Base-by-base conservation (phyloP, 2,888 invertebrate species). In the Drosophila merina region DNA sequence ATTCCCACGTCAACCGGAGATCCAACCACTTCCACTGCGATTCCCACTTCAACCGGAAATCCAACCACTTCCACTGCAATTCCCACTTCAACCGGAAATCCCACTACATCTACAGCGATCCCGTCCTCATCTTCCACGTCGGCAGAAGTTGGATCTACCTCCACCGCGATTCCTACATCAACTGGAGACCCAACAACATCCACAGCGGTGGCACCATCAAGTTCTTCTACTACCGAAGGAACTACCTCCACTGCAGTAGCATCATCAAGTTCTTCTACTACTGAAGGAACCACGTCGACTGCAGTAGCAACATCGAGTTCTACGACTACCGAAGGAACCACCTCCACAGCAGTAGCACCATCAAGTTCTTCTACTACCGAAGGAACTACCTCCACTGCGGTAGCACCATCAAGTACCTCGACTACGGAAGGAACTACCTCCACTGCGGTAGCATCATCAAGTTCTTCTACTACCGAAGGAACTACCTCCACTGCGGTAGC, bases 231-330 rank as follows among this genome's bases (percentile, higher is more conserved):
- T 1, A 14, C 14, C 1, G 14, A 31, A 6, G 28, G 5, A n/a
- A 14, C 52, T 1, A 59, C 66, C 0, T 58, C 48, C 0, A 66
- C 58, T 8, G 49, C 31, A 0, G 8, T n/a, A 2, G 30, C 59
- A 9, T 33, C 33, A 6, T 42, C 55, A 2, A 38, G 54, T 7
- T 38, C 14, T 14, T 1, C 14, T 0, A 14, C 14, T 1, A 14
- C 14, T 0, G 14, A 31, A 6, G 28, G 5, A n/a, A 14, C 52
- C 2, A 59, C 66, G 0, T 58, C 48, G 0, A 66, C 58, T 8
- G 49, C 31, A 0, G 8, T n/a, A 2, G 30, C 59, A 9, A 45
- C 33, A 6, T 42, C 55, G 4, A 38, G 54, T 7, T 38, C 55
- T 8, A 10, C 55, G 4, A 50, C 62, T 2, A 55, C 54, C 2